Base-by-base conservation (phyloP, 2,113 vertebrate species). In the Halcyon malimbica region DNA sequence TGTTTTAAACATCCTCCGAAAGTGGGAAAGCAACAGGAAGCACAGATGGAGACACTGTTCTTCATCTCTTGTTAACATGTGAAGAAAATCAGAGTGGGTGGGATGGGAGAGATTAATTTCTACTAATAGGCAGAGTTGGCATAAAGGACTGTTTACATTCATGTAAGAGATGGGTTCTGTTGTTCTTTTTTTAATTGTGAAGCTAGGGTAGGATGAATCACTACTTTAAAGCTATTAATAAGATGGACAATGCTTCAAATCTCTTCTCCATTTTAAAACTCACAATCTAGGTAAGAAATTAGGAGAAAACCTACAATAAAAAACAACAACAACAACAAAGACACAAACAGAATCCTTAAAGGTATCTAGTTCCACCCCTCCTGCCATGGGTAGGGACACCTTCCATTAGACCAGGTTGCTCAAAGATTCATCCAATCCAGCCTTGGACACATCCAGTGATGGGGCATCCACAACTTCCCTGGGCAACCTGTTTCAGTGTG, bases 101-200 rank as follows among this genome's bases (percentile, higher is more conserved):
- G 82, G 75, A 90, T 62, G 29, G 78, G 53, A 91, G 41, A 96
- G 62, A 87, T 51, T 6, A 79, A 82, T 85, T 82, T 90, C 82
- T 89, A 84, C 81, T 94, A 91, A 91, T 33, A 94, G 69, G 41
- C 69, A 89, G 39, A 41, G 83, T 3, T 90, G 89, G 85, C 79
- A 92, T n/a, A 88, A 88, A 79, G 62, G 62, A 64, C 75, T 90
- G 44, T 85, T 79, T 84, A 46, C 70, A 90, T 67, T 87, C 65
- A 90, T 83, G 92, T 90, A 88, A 87, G 82, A 92, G 63, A 85
- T 0, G 1, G 90, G 41, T 48, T 73, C 48, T 94, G 87, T 71
- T 97, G 90, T 93, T 96, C 88, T 93, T 95, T 89, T 95, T 86
- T 89, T 86, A 93, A 92, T 92, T 88, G 81, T 51, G 82, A 85